Evolutionary conservation across 2,888 invertebrate species (phyloP).

Genomic region (Lamproptera curius): DNA sequence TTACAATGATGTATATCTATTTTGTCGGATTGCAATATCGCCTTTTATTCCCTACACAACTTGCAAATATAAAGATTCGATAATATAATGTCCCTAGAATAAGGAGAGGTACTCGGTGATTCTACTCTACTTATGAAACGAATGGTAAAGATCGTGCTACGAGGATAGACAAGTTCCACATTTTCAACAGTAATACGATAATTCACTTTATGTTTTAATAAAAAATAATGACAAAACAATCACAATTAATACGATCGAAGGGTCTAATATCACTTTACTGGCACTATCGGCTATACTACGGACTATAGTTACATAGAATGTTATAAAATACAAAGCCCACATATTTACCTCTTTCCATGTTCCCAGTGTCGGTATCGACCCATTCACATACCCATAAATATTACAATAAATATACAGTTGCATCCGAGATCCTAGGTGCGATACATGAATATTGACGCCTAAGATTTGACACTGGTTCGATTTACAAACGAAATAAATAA

Average conservation of each 20-base stretch:
- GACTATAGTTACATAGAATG: constrained; percentile 23
- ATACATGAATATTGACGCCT: constrained; percentile 33
- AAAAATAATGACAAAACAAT: constrained; percentile 20
- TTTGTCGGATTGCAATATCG: neutral
- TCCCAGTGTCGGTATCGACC: constrained; percentile 5
- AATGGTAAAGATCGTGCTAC: constrained; percentile 23
- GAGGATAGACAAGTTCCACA: constrained; percentile 13
- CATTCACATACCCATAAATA: constrained; percentile 10
- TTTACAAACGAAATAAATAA: constrained; percentile 73
- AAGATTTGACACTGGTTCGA: constrained; percentile 72
- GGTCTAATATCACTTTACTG: constrained; percentile 37
- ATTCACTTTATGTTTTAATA: constrained; percentile 7
- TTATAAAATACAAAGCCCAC: constrained; percentile 14
- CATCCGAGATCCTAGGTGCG: constrained; percentile 60
- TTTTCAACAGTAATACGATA: constrained; percentile 6
- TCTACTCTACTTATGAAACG: constrained; percentile 13
- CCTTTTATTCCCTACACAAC: constrained; percentile 3
- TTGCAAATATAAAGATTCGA: constrained; percentile 8
- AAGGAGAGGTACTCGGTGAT: constrained; percentile 16
- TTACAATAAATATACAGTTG: constrained; percentile 39
- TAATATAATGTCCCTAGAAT: constrained; percentile 6
- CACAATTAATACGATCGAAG: constrained; percentile 27
- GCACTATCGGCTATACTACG: constrained; percentile 33
- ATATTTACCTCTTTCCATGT: constrained; percentile 4
- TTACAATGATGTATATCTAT: neutral